Conservation (phyloP, 2,113 vertebrate genomes). For the Psephotus haematonotus region DNA sequence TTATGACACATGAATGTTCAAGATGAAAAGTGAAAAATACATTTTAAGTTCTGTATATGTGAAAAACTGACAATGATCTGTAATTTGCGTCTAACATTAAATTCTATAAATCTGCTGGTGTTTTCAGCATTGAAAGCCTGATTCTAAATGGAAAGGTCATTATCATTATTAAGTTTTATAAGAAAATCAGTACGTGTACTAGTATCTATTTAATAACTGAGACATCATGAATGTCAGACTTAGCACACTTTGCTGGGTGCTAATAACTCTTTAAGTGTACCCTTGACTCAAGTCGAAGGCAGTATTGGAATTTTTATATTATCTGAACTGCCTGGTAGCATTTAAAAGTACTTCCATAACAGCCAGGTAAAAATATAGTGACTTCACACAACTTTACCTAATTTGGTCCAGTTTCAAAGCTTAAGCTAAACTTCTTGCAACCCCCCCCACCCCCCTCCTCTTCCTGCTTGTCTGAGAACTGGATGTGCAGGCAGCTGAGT, state of each 20-base stretch:
- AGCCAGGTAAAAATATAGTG: conserved; percentile 63
- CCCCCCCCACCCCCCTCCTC: not conserved
- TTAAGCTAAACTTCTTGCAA: conserved; percentile 21
- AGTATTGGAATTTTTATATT: conserved; percentile 79
- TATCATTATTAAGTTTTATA: conserved; percentile 82
- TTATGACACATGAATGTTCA: conserved; percentile 57
- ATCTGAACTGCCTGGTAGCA: conserved; percentile 69
- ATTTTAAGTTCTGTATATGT: conserved; percentile 56
- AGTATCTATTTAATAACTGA: conserved; percentile 80
- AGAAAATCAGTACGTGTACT: conserved; percentile 76
- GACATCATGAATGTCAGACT: conserved; percentile 80
- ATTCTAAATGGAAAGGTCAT: conserved; percentile 80
- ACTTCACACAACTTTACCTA: conserved; percentile 71
- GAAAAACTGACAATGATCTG: conserved; percentile 65
- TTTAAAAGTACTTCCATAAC: conserved; percentile 73
- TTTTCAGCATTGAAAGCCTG: conserved; percentile 71
- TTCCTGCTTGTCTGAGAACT: not conserved
- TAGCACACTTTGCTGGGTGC: conserved; percentile 77
- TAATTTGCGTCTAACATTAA: conserved; percentile 66
- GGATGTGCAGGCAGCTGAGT: conserved; percentile 8
- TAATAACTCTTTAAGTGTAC: conserved; percentile 80
- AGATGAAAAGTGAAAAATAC: conserved; percentile 65
- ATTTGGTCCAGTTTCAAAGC: conserved; percentile 58
- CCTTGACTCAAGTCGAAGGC: conserved; percentile 73
- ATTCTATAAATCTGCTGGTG: conserved; percentile 74